Base-by-base conservation (phyloP, 2,797 vertebrate genomes). In the Prunella strophiata region DNA sequence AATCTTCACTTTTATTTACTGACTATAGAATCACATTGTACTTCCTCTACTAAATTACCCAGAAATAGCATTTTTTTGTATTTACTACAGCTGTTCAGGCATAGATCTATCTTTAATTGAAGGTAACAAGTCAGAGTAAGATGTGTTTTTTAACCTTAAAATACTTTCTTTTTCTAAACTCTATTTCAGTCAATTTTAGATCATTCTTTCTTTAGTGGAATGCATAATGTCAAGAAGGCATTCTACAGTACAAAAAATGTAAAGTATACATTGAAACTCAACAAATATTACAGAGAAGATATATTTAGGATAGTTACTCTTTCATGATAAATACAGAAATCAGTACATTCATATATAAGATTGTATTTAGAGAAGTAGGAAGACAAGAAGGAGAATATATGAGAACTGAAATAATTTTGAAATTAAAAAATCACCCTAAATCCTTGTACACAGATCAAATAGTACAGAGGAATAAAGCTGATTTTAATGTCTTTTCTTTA, bases 1-100 rank as follows among this genome's bases (percentile, higher is more conserved):
- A 76, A 91, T 70, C n/a, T 87, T 94, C 51, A 59, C 51, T 89
- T 96, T 47, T 72, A 58, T 84, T 81, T 96, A 79, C 71, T 91
- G 63, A 83, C 9, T 4, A 18, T 51, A 66, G 58, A 26, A 62
- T 85, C 6, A 0, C 43, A 36, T 3, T 82, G 16, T 88, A 94
- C 32, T 95, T 93, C 50, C 42, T 89, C 57, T 26, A 16, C 34
- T 58, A 58, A 58, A 58, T 58, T 26, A 36, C 34, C 26, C 57
- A 58, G 29, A 73, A 89, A 17, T 47, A 70, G 23, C 0, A 45
- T 79, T 77, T 91, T 90, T 76, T 67, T 72, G 9, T 54, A 40
- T 95, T 75, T 93, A 92, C 57, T 83, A 52, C 65, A 91, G n/a
- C 36, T 92, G 43, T 74, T 92, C n/a, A 79, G 79, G 30, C 29